Conservation (phyloP, 2,888 invertebrate genomes). For the Euphydryas editha region DNA sequence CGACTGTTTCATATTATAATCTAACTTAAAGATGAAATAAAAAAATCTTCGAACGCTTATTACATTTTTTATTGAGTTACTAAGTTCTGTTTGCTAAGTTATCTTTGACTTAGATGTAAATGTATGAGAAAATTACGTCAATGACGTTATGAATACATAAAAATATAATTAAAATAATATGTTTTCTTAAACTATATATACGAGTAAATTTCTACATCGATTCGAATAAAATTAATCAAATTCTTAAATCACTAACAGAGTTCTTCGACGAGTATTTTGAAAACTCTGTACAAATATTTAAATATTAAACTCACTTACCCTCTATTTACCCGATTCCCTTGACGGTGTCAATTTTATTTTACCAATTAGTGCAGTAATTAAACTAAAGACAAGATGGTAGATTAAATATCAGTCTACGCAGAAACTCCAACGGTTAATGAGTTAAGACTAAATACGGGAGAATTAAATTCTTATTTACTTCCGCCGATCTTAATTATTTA, state of each 20-base stretch:
- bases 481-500: neutral
- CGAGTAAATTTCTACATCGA: too few species aligned
- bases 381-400: conserved; percentile 46
- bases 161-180: too few species aligned
- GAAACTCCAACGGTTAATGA: conserved; percentile 21
- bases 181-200: too few species aligned
- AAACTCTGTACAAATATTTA: conserved; percentile 38
- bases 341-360: conserved; percentile 49
- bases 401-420: conserved; percentile 41
- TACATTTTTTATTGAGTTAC: too few species aligned
- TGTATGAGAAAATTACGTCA: too few species aligned
- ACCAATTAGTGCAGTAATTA: conserved; percentile 55
- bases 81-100: too few species aligned
- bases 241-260: neutral
- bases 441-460: conserved; percentile 11
- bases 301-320: conserved; percentile 29
- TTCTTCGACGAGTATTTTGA: conserved; percentile 18
- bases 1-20: too few species aligned
- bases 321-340: conserved; percentile 35
- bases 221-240: neutral
- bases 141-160: too few species aligned
- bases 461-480: conserved; percentile 18
- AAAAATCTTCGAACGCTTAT: too few species aligned
- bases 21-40: too few species aligned
- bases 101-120: too few species aligned